Evolutionary conservation across 2,797 vertebrate species (phyloP), one percentile per base, ranked within the genome.

Genomic region (Podarcis lilfordi): DNA sequence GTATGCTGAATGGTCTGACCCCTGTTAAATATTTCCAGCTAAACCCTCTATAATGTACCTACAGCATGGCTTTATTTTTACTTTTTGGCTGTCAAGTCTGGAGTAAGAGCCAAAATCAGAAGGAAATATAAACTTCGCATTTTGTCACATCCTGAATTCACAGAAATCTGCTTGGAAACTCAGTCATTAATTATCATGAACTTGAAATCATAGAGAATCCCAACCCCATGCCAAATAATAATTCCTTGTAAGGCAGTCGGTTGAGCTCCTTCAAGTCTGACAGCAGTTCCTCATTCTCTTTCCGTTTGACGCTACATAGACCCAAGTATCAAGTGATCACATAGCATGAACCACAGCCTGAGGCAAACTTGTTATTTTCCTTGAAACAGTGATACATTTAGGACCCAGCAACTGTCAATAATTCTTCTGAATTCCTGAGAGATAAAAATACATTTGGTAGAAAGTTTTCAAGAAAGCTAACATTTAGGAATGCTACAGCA

Each of bases 321-420:
- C 21, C 80, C 89, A 78, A 95, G 87, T 94, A 91, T 95, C 91
- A 95, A 96, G 86, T 91, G 91, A 93, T 93, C 86, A 93, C 89
- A 92, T 92, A 95, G 94, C 94, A 95, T 95, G 94, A 94, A 93
- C 91, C 94, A n/a, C 85, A 94, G 93, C 89, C 95, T 2, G n/a
- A 93, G 92, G 90, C 90, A 89, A 89, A 92, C 88, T 94, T 95
- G 91, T 92, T 95, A 95, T 94, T 95, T 96, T 92, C 93, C 86
- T 95, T 94, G 92, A 94, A 94, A 95, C 90, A 25, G 74, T 94
- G 86, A 93, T 92, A 85, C 94, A 91, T 95, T 95, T 95, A 94
- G 91, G 91, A 89, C 86, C 93, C 90, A 94, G 89, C 92, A 95
- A 92, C 45, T 90, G 94, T 94, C 92, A 89, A 92, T 95, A 93